Evolutionary conservation across 2,888 invertebrate species (phyloP).

Genomic region (Vannuccia rotundouncinata): DNA sequence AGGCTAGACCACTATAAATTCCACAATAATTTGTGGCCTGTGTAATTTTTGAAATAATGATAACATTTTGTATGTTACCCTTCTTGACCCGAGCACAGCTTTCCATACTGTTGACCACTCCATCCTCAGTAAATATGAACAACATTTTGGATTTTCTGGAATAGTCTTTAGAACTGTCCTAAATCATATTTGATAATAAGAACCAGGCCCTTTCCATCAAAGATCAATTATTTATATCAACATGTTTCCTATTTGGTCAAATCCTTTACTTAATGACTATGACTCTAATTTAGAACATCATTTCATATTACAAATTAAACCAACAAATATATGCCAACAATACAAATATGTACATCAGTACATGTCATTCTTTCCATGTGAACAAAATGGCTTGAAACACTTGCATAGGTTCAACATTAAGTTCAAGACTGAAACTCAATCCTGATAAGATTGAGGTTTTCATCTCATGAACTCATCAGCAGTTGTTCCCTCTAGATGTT

Average conservation of each 20-base stretch:
- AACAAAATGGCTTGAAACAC: not conserved
- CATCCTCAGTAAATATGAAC: conserved; percentile 1
- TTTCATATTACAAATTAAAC: not conserved
- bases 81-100: not conserved
- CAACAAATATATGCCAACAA: not conserved
- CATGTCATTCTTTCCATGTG: not conserved
- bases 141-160: conserved; percentile 18
- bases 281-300: not conserved
- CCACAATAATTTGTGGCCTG: conserved; percentile 2
- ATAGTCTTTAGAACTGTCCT: not conserved
- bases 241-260: not conserved
- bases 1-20: not conserved
- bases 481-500: not conserved
- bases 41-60: not conserved
- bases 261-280: not conserved
- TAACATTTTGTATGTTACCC: not conserved
- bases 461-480: not conserved
- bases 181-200: not conserved
- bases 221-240: conserved; percentile 12
- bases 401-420: not conserved
- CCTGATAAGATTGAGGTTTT: not conserved
- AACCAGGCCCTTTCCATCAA: not conserved
- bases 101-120: conserved; percentile 19
- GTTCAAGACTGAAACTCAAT: not conserved
- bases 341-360: not conserved